These are phyloP conservation scores for Sminthurinus aureus DNA, from an alignment of 2,888 invertebrate species.

Conservation along the genomic window DNA sequence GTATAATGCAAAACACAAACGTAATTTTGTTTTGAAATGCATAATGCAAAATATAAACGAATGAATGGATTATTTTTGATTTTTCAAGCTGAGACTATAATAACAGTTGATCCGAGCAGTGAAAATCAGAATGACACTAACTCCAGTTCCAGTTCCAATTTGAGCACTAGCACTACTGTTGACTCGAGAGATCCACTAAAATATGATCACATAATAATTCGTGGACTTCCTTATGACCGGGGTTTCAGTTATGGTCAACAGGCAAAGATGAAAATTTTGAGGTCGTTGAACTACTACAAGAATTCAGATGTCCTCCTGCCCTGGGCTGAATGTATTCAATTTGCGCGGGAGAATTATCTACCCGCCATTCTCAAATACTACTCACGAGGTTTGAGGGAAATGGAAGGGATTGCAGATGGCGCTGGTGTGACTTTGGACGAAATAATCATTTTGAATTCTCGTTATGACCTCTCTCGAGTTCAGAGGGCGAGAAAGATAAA, in stretches of 20 bases:
- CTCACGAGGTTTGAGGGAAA: conserved; percentile 48
- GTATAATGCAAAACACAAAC: no score
- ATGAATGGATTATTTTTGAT: no score
- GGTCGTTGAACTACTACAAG: conserved; percentile 43
- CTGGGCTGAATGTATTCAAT: conserved; percentile 46
- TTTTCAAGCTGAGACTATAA: no score
- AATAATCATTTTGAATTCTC: conserved; percentile 49
- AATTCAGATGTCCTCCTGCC: conserved; percentile 27
- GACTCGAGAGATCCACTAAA: conserved; percentile 9
- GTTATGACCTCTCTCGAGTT: conserved; percentile 47
- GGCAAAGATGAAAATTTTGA: conserved; percentile 47
- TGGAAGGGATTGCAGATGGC: conserved; percentile 50
- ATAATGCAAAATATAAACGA: no score
- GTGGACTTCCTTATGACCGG: conserved; percentile 36
- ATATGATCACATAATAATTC: conserved; percentile 21
- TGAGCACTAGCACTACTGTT: no score
- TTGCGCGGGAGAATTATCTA: conserved; percentile 45
- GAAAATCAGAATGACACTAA: no score
- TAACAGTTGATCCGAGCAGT: no score
- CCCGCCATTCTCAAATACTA: conserved; percentile 41
- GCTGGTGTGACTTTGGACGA: conserved; percentile 44
- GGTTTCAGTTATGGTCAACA: conserved; percentile 51
- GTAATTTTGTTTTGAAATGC: no score
- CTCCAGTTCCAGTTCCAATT: no score
- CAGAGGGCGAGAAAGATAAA: conserved; percentile 24